phyloP scores from a whole-genome alignment of 1,140 invertebrate genomes.

The Panagrolaimus sp. region DNA sequence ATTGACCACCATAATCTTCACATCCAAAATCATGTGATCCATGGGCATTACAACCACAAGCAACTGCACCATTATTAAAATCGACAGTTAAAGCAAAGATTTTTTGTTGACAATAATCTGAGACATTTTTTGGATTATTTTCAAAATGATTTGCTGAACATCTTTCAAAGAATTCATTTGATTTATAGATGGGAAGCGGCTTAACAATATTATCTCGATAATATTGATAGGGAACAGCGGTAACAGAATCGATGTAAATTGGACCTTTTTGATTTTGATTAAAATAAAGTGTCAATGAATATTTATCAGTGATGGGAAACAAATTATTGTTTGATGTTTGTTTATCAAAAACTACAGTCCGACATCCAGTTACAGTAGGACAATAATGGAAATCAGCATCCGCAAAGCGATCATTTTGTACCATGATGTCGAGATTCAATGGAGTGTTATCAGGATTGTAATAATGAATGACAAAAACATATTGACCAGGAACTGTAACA shows the following conservation, averaged over 20 bases:
- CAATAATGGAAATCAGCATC: constrained; percentile 67
- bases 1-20: constrained; percentile 80
- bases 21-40: constrained; percentile 73
- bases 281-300: constrained; percentile 59
- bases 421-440: constrained; percentile 69
- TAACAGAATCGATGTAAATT: constrained; percentile 58
- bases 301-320: constrained; percentile 58
- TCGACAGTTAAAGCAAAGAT: constrained; percentile 87
- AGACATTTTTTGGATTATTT: constrained; percentile 39
- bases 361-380: constrained; percentile 83
- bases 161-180: constrained; percentile 77
- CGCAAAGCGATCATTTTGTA: constrained; percentile 77
- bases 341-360: constrained; percentile 67
- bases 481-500: constrained; percentile 68
- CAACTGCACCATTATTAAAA: constrained; percentile 83
- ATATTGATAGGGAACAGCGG: constrained; percentile 67
- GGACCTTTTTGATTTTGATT: constrained; percentile 64
- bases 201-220: constrained; percentile 65
- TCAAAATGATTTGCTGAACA: constrained; percentile 65
- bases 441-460: constrained; percentile 84
- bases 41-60: constrained; percentile 80
- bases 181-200: constrained; percentile 77
- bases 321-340: constrained; percentile 36
- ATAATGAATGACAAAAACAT: constrained; percentile 86
- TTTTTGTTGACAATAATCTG: constrained; percentile 74